phyloP scores from a whole-genome alignment of 2,888 invertebrate species.

The Noctua fimbriata region DNA sequence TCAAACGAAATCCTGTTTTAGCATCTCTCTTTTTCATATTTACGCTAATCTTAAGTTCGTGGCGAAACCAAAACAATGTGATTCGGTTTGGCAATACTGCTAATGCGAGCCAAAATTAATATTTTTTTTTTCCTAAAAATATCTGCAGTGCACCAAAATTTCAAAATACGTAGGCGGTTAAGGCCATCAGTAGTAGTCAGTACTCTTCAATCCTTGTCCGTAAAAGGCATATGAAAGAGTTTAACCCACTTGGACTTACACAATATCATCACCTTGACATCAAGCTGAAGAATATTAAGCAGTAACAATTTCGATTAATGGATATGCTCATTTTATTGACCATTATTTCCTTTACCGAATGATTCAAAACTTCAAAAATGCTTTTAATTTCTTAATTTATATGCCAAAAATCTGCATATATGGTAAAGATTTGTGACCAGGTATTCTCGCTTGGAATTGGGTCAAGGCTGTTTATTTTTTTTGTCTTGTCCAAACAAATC shows the following conservation, averaged over 20 bases:
- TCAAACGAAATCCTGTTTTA: not conserved
- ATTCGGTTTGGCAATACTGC: not conserved
- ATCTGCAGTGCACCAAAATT: constrained; percentile 16
- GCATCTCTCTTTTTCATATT: not conserved
- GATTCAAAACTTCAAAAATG: constrained; percentile 7
- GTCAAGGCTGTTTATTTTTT: constrained; percentile 42
- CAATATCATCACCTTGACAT: constrained; percentile 62
- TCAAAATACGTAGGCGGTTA: constrained; percentile 35
- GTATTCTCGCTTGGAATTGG: constrained; percentile 28
- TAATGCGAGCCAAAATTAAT: not conserved
- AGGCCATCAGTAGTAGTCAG: constrained; percentile 22
- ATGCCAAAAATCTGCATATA: constrained; percentile 20
- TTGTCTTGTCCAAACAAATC: constrained; percentile 10
- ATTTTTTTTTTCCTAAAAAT: constrained; percentile 3
- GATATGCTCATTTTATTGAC: constrained; percentile 31
- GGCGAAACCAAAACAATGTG: constrained; percentile 18
- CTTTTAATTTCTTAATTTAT: constrained; percentile 19
- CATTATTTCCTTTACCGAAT: constrained; percentile 34
- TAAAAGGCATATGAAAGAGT: constrained; percentile 59
- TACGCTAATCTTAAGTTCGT: not conserved
- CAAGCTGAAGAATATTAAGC: constrained; percentile 49
- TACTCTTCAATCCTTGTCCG: constrained; percentile 43
- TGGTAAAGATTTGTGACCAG: constrained; percentile 1
- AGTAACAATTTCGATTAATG: constrained; percentile 46
- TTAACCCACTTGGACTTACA: constrained; percentile 58